phyloP scores from a whole-genome alignment of 1,140 invertebrate species.

The Papilio dardanus region DNA sequence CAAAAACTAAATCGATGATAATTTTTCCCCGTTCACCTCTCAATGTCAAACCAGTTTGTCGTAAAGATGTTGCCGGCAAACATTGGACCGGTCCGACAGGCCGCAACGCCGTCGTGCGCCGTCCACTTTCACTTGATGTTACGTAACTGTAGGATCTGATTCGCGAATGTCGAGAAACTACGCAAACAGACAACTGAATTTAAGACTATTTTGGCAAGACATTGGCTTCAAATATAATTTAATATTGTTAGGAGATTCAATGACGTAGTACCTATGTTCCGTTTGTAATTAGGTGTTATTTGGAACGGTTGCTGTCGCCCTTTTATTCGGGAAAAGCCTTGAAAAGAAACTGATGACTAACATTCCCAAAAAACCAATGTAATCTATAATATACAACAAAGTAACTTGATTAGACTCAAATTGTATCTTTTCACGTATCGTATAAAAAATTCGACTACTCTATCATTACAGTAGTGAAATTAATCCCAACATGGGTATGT shows the following conservation, averaged over 20 bases:
- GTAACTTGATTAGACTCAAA: neutral
- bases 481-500: conserved; percentile 11
- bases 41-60: conserved; percentile 23
- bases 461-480: neutral
- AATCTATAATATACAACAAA: neutral
- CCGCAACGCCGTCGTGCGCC: neutral
- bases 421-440: neutral
- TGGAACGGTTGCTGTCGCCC: neutral
- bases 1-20: conserved; percentile 5
- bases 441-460: neutral
- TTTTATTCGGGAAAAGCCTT: no score
- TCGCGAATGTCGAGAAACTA: conserved; percentile 6
- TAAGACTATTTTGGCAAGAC: neutral
- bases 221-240: neutral
- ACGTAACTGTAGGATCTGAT: conserved; percentile 28
- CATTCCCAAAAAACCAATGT: neutral
- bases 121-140: conserved; percentile 25
- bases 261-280: neutral
- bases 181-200: neutral
- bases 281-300: neutral
- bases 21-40: conserved; percentile 18
- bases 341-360: no score
- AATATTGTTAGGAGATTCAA: neutral
- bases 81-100: neutral
- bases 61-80: conserved; percentile 17